These are phyloP conservation scores for Pomacea canaliculata DNA, from an alignment of 2,888 invertebrate species.

Conservation along the genomic window DNA sequence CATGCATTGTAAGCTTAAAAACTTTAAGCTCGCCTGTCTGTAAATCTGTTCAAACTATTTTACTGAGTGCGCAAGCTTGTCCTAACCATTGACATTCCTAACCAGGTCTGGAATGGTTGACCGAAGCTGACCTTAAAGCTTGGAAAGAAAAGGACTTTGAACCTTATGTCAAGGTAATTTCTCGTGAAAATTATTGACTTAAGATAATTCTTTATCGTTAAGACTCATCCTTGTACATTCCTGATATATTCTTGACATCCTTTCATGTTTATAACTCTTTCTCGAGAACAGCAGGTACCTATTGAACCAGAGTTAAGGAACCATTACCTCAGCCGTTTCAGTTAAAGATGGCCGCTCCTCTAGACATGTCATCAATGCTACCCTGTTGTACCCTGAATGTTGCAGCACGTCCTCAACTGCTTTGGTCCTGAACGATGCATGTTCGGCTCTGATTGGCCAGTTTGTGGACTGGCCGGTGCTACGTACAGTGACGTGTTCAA, in stretches of 20 bases:
- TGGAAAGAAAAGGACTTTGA: slow-evolving; percentile 49
- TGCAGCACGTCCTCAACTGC: slow-evolving; percentile 49
- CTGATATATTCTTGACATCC: too few relatives aligned
- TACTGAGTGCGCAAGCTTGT: too few relatives aligned
- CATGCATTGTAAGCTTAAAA: too few relatives aligned
- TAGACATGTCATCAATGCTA: too few relatives aligned
- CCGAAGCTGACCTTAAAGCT: slow-evolving; percentile 44
- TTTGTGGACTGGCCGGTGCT: slow-evolving; percentile 42
- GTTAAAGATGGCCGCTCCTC: too few relatives aligned
- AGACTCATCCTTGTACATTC: background rate
- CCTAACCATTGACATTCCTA: too few relatives aligned
- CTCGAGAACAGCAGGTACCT: too few relatives aligned
- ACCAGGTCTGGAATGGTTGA: slow-evolving; percentile 54
- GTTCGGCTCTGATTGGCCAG: slow-evolving; percentile 62
- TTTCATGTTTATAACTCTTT: too few relatives aligned
- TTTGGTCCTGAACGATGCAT: slow-evolving; percentile 54
- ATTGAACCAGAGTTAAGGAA: too few relatives aligned
- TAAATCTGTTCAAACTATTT: too few relatives aligned
- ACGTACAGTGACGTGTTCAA: slow-evolving; percentile 42
- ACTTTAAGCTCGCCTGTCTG: too few relatives aligned
- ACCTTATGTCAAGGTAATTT: slow-evolving; percentile 50
- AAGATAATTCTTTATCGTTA: background rate
- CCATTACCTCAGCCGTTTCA: too few relatives aligned
- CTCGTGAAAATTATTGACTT: background rate
- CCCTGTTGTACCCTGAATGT: background rate